A percentile compares a stretch with the other conserved stretches of the same genome.
Evolutionary conservation across 2,113 vertebrate species (phyloP).

Genomic region (Eretmochelys imbricata): DNA sequence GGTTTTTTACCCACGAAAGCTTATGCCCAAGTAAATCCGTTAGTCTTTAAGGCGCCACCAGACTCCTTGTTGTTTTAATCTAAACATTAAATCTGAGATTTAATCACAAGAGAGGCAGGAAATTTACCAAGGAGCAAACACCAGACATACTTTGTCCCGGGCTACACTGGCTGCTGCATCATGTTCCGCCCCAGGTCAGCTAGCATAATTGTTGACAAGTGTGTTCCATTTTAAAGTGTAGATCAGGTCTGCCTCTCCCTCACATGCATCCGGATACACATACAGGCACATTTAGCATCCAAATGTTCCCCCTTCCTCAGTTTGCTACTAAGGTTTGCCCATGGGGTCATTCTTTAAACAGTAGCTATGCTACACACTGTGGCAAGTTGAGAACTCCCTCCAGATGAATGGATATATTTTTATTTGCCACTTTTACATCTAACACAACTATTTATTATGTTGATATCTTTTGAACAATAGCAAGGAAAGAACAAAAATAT

Average conservation of each 20-base stretch:
- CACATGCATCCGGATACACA: not conserved
- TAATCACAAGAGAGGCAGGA: not conserved
- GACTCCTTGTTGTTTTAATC: too few species aligned
- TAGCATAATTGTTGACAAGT: not conserved
- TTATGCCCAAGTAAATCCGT: too few species aligned
- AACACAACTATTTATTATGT: rapidly evolving
- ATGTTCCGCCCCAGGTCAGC: not conserved
- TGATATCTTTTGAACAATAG: not conserved
- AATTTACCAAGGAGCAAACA: slow-evolving; percentile 21
- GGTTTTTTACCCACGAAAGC: too few species aligned
- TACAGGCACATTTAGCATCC: not conserved
- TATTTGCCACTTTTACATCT: not conserved
- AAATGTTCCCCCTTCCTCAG: not conserved
- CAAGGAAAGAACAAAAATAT: not conserved
- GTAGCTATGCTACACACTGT: not conserved
- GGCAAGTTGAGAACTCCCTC: not conserved
- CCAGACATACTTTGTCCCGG: slow-evolving; percentile 5
- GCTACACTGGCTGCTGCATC: not conserved
- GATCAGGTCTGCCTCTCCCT: not conserved
- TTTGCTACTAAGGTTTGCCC: not conserved
- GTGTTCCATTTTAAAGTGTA: not conserved
- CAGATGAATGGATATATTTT: not conserved
- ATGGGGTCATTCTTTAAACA: not conserved
- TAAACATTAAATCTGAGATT: not conserved
- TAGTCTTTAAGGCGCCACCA: too few species aligned